These are phyloP conservation scores for Semotilus atromaculatus DNA, from an alignment of 2,797 vertebrate species.

Conservation along the genomic window DNA sequence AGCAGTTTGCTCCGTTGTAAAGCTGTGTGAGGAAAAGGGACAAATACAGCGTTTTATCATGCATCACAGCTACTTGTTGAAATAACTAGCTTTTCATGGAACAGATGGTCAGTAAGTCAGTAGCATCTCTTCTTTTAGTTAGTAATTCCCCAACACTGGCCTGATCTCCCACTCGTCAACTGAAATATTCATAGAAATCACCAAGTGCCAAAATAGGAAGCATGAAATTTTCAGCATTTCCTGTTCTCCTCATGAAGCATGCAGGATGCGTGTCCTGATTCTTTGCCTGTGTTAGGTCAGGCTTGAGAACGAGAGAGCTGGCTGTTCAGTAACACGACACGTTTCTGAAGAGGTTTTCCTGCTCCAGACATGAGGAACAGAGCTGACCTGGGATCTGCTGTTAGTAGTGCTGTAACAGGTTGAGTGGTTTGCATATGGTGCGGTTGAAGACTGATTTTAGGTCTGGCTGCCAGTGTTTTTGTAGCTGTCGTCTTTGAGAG, in stretches of 20 bases:
- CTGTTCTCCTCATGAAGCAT: not conserved
- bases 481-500: not conserved
- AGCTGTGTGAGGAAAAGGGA: not conserved
- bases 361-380: not conserved
- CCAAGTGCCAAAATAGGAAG: constrained; percentile 10
- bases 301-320: not conserved
- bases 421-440: constrained; percentile 12
- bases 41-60: not conserved
- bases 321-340: not conserved
- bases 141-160: not conserved
- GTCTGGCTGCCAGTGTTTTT: constrained; percentile 3
- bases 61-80: not conserved
- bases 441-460: constrained; percentile 6
- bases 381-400: constrained; percentile 11
- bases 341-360: constrained; percentile 7
- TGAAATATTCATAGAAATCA: constrained; percentile 36
- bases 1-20: not conserved
- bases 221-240: constrained; percentile 35
- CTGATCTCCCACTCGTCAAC: not conserved
- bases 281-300: not conserved
- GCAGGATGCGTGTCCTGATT: not conserved
- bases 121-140: constrained; percentile 7
- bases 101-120: not conserved
- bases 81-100: constrained; percentile 1
- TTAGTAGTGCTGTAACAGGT: constrained; percentile 19